Evolutionary conservation across 92 coral and sea anemone genomes (phyloP).

Genomic region (Heliopora coerulea): DNA sequence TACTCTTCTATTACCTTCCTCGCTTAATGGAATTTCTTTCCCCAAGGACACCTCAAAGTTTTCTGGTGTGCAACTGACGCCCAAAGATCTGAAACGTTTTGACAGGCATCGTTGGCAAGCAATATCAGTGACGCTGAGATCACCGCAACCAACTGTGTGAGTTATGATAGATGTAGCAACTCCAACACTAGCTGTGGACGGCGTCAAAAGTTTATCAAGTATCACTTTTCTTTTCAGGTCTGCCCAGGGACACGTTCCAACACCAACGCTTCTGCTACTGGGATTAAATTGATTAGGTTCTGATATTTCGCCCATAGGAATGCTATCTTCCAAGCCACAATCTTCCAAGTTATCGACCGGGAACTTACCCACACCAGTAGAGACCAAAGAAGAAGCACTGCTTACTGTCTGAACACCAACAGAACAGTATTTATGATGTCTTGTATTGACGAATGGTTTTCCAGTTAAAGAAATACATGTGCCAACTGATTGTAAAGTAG

Average conservation of each 20-base stretch:
- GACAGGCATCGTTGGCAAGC: slow-evolving; percentile 69
- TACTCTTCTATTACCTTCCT: slow-evolving; percentile 12
- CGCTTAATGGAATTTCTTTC: background rate
- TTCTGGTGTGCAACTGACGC: slow-evolving; percentile 46
- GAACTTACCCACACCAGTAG: slow-evolving; percentile 88
- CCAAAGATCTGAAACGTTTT: slow-evolving; percentile 71
- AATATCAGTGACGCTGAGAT: slow-evolving; percentile 57
- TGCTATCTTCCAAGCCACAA: slow-evolving; percentile 51
- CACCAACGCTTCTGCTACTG: slow-evolving; percentile 58
- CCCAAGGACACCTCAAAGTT: slow-evolving; percentile 9
- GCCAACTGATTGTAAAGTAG: slow-evolving; percentile 51
- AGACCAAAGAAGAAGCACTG: slow-evolving; percentile 45
- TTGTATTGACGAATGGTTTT: background rate
- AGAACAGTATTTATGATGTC: background rate
- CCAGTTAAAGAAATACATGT: background rate
- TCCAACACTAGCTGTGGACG: slow-evolving; percentile 45
- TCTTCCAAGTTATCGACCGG: slow-evolving; percentile 75
- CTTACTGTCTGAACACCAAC: slow-evolving; percentile 64
- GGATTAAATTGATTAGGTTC: slow-evolving; percentile 64
- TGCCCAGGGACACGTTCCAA: slow-evolving; percentile 52
- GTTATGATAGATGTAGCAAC: slow-evolving; percentile 67
- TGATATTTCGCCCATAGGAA: slow-evolving; percentile 68
- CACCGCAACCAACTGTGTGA: slow-evolving; percentile 73
- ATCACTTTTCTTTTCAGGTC: slow-evolving; percentile 34
- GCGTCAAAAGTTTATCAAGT: slow-evolving; percentile 14